Percentiles rank a stretch among this genome's conserved stretches.
phyloP scores from a whole-genome alignment of 2,797 vertebrate species.

The Manis javanica region DNA sequence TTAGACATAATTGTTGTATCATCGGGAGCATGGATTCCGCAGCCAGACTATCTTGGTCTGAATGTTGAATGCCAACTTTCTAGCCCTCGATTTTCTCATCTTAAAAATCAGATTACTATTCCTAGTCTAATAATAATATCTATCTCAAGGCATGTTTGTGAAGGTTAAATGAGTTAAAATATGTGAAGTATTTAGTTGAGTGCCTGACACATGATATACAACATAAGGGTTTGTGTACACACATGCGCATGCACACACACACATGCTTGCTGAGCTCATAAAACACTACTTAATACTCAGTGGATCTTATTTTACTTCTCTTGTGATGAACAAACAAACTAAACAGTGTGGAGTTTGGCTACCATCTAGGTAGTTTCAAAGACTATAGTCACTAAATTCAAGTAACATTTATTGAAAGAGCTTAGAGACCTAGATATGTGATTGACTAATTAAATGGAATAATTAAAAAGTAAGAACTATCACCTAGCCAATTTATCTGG shows the following conservation, averaged over 20 bases:
- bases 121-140: background rate
- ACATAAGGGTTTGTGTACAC: background rate
- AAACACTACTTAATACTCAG: conserved; percentile 80
- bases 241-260: background rate
- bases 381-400: conserved; percentile 77
- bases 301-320: conserved; percentile 71
- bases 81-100: background rate
- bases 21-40: background rate
- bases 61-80: background rate
- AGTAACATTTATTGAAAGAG: conserved; percentile 80
- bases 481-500: conserved; percentile 79
- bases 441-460: conserved; percentile 80
- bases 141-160: background rate
- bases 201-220: background rate
- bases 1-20: background rate
- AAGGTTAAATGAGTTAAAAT: conserved; percentile 21
- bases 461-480: conserved; percentile 82
- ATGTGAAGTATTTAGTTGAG: background rate
- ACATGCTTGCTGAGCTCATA: conserved; percentile 47
- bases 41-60: background rate
- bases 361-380: conserved; percentile 76
- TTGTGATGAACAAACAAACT: conserved; percentile 76
- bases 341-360: conserved; percentile 77
- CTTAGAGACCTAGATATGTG: conserved; percentile 78
- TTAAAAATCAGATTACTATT: background rate